Evolutionary conservation across 2,113 vertebrate species (phyloP).

Genomic region (Hemichromis elongatus): DNA sequence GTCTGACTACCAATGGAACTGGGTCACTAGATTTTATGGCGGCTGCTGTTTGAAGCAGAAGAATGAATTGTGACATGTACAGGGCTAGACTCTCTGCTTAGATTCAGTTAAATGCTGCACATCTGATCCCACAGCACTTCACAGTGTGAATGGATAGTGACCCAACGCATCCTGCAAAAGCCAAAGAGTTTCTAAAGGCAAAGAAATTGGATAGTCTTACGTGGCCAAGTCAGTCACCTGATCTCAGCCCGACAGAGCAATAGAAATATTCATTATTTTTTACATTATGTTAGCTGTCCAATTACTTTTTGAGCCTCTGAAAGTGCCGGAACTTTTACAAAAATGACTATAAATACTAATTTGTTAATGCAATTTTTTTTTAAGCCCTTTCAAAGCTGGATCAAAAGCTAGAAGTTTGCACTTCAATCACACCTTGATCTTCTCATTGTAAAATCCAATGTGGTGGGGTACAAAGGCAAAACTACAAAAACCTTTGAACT

Average conservation of each 20-base stretch:
- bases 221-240: neutral
- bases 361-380: neutral
- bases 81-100: neutral
- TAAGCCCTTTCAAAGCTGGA: neutral
- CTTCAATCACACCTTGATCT: neutral
- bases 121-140: neutral
- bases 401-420: neutral
- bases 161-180: neutral
- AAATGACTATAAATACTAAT: neutral
- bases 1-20: neutral
- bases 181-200: neutral
- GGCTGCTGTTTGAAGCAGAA: neutral
- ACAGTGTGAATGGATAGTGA: neutral
- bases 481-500: neutral
- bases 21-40: neutral
- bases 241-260: neutral
- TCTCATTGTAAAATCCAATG: neutral
- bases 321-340: neutral
- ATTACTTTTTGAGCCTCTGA: neutral
- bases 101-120: neutral
- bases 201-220: neutral
- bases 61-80: neutral
- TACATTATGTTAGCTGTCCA: neutral
- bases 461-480: neutral
- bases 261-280: neutral